These are phyloP conservation scores for Clarias macrocephalus DNA, from an alignment of 2,113 vertebrate species.

Conservation along the genomic window DNA sequence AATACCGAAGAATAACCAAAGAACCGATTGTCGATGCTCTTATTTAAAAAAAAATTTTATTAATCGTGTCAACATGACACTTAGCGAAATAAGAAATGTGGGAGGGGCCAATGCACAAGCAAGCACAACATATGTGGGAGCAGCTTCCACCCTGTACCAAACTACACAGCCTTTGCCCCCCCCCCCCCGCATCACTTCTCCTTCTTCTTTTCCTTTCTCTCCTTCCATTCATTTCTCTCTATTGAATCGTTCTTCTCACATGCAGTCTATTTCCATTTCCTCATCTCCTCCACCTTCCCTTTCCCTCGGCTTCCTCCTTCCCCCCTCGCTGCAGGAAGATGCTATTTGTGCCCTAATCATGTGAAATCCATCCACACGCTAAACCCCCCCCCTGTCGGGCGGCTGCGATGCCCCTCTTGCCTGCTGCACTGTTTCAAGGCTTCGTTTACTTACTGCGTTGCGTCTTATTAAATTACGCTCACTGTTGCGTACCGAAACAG, in stretches of 20 bases:
- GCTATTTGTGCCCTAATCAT: constrained; percentile 47
- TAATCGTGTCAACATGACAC: neutral
- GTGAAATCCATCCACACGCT: constrained; percentile 40
- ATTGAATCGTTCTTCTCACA: neutral
- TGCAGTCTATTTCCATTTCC: neutral
- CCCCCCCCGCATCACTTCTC: neutral
- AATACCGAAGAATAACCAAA: no score
- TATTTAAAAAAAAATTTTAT: no score
- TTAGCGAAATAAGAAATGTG: neutral
- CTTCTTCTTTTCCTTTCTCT: neutral
- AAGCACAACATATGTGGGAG: neutral
- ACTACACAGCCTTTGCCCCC: neutral
- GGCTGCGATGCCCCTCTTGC: constrained; percentile 5
- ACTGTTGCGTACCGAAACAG: constrained; percentile 65
- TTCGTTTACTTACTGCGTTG: constrained; percentile 72
- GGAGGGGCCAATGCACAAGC: neutral
- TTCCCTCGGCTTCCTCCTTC: constrained; percentile 28
- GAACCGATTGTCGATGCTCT: no score
- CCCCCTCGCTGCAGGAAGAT: constrained; percentile 12
- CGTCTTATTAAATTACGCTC: constrained; percentile 70
- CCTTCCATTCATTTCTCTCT: neutral
- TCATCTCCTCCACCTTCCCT: constrained; percentile 27
- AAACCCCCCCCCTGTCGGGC: constrained; percentile 7
- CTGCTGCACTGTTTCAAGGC: constrained; percentile 58
- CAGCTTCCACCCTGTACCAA: neutral